Evolutionary conservation across 2,113 vertebrate genomes (phyloP), one percentile per base, ranked within the genome.

Genomic region (Pituophis catenifer): DNA sequence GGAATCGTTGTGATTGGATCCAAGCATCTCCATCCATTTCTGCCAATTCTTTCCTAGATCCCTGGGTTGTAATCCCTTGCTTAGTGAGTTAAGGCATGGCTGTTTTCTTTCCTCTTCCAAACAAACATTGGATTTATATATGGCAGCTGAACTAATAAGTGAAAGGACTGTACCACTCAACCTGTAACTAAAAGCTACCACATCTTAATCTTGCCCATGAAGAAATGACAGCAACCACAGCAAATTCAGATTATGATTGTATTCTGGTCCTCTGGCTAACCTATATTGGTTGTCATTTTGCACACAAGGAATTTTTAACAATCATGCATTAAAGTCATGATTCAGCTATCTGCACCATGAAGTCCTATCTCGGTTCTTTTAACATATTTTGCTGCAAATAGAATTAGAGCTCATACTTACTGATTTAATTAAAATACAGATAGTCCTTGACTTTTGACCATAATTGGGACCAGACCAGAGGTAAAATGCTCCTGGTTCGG

Each of bases 111-210:
- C 33, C 33, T 44, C 57, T 91, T 86, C 17, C 50, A 54, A 92
- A 88, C 52, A 23, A 54, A 89, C 21, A 52, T 7, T 59, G n/a
- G 92, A 12, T 38, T 62, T 6, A 57, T 48, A 91, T 3, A 57
- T 0, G 0, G 4, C 0, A 0, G 9, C 33, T 38, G 87, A 10
- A 88, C 0, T 0, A 65, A 55, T 15, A 26, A 13, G 57, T 1
- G 5, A 11, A 33, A 13, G 13, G 15, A 15, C 59, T 65, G 75
- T 44, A 54, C 50, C 90, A 91, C 29, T 59, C 21, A 44, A 21
- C 5, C 54, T 38, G 23, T 24, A 59, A n/a, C 48, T 75, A 65
- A 52, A 53, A 75, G 21, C 19, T 33, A 65, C 5, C 89, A 50
- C 12, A 8, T 90, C 59, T 48, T 44, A 62, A 29, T 8, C 21